Base-by-base conservation (phyloP, 2,888 invertebrate species). In the Cantharis rufa region DNA sequence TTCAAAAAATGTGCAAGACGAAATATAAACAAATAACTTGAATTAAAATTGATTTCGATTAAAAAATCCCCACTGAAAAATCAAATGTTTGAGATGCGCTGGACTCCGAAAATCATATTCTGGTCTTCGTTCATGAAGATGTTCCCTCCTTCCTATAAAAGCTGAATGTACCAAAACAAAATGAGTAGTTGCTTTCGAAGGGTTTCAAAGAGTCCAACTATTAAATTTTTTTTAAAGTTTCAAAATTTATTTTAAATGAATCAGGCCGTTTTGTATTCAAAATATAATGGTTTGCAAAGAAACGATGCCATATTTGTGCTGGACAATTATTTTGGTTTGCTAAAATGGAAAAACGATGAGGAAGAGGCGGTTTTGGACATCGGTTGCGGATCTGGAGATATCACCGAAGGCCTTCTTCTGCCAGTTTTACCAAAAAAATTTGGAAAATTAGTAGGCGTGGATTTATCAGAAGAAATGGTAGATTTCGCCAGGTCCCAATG, bases 321-420 rank as follows among this genome's bases (percentile, higher is more conserved):
- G 69, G 90, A 93, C 48, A 92, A 93, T 83, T 94, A 92, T 84
- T 87, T 90, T 7, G 86, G 88, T 10, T 87, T 89, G 81, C 88
- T 94, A 28, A 88, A 90, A 78, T 83, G 83, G 82, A 89, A 89
- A 71, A 82, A 86, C 13, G 88, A 88, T 70, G 89, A 89, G 0
- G 87, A 88, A 11, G 90, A 90, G 71, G 86, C 87, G n/a, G 85
- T 93, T 61, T 83, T 93, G 75, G 95, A 95, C 82, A 90, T 95
- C 62, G 95, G 95, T 0, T 93, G 93, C 78, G 95, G 94, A 0
- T 92, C 93, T 61, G 94, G 95, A 0, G 91, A 92, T 82, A 92
- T 94, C 11, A 91, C 92, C 0, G 89, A 90, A 73, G 90, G 92
- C n/a, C 87, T 92, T 28, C 87, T 96, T 75, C 88, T 92, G 78